phyloP scores from a whole-genome alignment of 2,113 vertebrate species.

The Triplophysa rosa region DNA sequence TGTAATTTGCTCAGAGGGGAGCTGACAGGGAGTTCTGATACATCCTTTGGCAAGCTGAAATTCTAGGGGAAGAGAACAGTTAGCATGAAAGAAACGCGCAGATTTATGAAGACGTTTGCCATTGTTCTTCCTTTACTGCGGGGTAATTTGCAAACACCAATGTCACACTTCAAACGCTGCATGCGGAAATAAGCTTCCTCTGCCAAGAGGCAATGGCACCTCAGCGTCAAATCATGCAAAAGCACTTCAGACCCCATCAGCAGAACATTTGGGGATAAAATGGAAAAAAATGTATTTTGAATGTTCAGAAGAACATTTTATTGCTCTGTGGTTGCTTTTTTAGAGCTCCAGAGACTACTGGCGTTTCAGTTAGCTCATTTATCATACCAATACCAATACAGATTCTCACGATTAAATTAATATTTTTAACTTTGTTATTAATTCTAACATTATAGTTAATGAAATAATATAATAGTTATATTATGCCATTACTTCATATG shows the following conservation, averaged over 20 bases:
- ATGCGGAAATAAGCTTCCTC: neutral
- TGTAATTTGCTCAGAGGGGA: slow-evolving; percentile 42
- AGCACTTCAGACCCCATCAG: slow-evolving; percentile 4
- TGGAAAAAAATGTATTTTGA: neutral
- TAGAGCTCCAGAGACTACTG: no score
- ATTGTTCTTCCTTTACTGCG: slow-evolving; percentile 40
- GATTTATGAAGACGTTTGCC: slow-evolving; percentile 27
- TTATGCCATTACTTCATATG: no score
- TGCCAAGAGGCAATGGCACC: slow-evolving; percentile 13
- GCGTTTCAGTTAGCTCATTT: no score
- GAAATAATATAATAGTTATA: no score
- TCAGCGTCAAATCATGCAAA: neutral
- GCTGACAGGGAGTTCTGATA: slow-evolving; percentile 29
- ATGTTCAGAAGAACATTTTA: neutral
- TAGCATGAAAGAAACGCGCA: slow-evolving; percentile 11
- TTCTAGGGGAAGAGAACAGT: slow-evolving; percentile 35
- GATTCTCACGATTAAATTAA: no score
- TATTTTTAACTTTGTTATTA: no score
- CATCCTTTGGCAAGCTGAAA: slow-evolving; percentile 29
- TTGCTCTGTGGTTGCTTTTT: neutral
- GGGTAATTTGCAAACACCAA: slow-evolving; percentile 33
- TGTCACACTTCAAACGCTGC: slow-evolving; percentile 11
- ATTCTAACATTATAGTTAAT: no score
- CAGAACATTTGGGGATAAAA: slow-evolving; percentile 11
- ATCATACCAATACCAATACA: no score